phyloP scores from a whole-genome alignment of 1,140 invertebrate species.

The Aphidius gifuensis region DNA sequence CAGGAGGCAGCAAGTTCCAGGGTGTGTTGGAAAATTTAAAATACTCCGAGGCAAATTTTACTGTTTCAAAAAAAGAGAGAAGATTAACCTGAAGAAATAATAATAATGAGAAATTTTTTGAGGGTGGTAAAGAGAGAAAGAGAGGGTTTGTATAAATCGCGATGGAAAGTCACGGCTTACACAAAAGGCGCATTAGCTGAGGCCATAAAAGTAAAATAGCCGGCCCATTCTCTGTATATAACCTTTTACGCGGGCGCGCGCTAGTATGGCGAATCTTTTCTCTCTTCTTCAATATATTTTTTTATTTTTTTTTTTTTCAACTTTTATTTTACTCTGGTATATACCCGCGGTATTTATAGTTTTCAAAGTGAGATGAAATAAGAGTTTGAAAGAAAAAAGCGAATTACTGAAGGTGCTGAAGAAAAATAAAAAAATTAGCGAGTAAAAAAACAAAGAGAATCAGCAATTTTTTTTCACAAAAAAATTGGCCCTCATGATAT shows the following conservation, averaged over 20 bases:
- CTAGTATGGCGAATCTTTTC: constrained; percentile 16
- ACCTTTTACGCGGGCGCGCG: constrained; percentile 14
- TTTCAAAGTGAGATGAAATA: not conserved
- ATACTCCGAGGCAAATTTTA: too few species aligned
- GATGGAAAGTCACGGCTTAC: constrained; percentile 52
- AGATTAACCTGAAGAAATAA: too few species aligned
- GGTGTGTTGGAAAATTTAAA: too few species aligned
- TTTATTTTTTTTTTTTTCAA: constrained; percentile 18
- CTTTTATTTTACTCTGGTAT: constrained; percentile 18
- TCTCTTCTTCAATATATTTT: too few species aligned
- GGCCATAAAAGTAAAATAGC: constrained; percentile 54
- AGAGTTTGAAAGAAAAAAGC: too few species aligned
- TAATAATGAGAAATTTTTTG: not conserved
- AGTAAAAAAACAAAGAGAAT: too few species aligned
- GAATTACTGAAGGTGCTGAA: too few species aligned
- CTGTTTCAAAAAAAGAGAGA: not conserved
- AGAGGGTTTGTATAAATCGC: constrained; percentile 37
- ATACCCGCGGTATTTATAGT: constrained; percentile 3
- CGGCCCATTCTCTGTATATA: constrained; percentile 30
- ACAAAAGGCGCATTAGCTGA: constrained; percentile 54
- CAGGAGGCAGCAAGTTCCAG: not conserved
- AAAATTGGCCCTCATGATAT: too few species aligned
- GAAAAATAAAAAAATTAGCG: too few species aligned
- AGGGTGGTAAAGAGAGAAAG: constrained; percentile 26
- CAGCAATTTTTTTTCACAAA: too few species aligned